These are phyloP conservation scores for Sycobia sp. DNA, from an alignment of 1,140 invertebrate species.

Conservation along the genomic window DNA sequence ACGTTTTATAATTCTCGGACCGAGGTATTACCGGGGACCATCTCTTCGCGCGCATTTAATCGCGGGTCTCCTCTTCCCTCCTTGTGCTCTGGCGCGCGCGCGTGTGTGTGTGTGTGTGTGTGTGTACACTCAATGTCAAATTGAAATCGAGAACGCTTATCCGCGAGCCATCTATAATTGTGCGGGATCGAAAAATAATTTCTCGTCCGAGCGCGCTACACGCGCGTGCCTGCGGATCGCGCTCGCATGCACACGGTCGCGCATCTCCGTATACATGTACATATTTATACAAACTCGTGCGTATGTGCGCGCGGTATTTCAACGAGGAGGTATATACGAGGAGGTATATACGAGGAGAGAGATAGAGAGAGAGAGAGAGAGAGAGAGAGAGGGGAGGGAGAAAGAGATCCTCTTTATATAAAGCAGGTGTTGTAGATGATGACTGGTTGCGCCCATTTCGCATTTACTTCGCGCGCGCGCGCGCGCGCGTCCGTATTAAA, in stretches of 20 bases:
- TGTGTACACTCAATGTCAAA: constrained; percentile 12
- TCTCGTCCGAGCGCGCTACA: background rate
- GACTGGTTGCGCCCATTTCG: constrained; percentile 20
- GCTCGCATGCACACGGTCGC: too few relatives aligned
- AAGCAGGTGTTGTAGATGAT: constrained; percentile 16
- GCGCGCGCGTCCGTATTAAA: background rate
- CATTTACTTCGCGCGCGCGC: background rate
- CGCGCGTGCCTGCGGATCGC: too few relatives aligned
- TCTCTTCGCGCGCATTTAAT: background rate
- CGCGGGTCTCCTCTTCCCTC: background rate
- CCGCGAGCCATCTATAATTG: constrained; percentile 28
- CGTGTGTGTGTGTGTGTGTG: background rate
- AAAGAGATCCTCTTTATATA: background rate
- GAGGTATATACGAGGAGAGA: too few relatives aligned
- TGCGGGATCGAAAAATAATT: constrained; percentile 29
- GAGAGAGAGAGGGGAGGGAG: too few relatives aligned
- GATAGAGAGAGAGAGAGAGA: too few relatives aligned
- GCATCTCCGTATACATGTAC: too few relatives aligned
- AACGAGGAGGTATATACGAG: too few relatives aligned
- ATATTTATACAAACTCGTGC: too few relatives aligned
- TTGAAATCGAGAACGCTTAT: constrained; percentile 26
- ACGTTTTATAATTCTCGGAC: too few relatives aligned
- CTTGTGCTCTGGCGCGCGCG: background rate
- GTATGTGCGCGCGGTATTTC: too few relatives aligned
- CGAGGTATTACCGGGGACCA: too few relatives aligned